Evolutionary conservation across 35 echinoderm and acorn worm species (phyloP), one percentile per base, ranked within the genome.

Genomic region (Antedon bifida): DNA sequence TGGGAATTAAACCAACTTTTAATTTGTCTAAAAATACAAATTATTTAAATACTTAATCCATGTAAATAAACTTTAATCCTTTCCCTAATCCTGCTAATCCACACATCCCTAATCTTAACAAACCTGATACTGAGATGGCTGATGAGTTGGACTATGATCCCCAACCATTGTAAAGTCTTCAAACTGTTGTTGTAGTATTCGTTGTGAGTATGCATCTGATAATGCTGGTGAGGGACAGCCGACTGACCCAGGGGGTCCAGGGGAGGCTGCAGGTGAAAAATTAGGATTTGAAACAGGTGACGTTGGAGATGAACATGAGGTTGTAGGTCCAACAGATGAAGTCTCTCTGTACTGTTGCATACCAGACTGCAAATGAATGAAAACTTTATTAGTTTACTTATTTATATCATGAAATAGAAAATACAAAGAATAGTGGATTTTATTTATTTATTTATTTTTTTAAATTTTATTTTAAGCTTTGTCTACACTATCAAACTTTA

Each of bases 301-400:
- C 39, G 91, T 99, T 29, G 95, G 95, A 64, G 95, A 92, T 33
- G 95, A 90, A 51, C 95, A 99, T 73, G 91, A 92, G 56, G 88
- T 89, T 35, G 74, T 77, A 32, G 78, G 46, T 42, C 38, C 46
- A 44, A 79, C 64, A 38, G 38, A 84, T 64, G 87, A 79, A 23
- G 80, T 89, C 32, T 99, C 95, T 36, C 95, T 82, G 75, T 99
- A 99, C 83, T 91, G 93, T 84, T 92, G 86, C 76, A 92, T 82
- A 87, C 82, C 86, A 78, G 82, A 86, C 90, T 92, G 45, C 21
- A 78, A 78, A 74, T 17, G 28, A 82, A 64, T 19, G 9, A 64
- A 64, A 64, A 64, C 2, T 44, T 44, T 44, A 44, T 44, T 8
- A 44, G 16, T 8, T 8, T 44, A 8, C 39, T 44, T 44, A 5